Evolutionary conservation across 2,797 vertebrate genomes (phyloP), one percentile per base, ranked within the genome.

Genomic region (Hozukius guyotensis): DNA sequence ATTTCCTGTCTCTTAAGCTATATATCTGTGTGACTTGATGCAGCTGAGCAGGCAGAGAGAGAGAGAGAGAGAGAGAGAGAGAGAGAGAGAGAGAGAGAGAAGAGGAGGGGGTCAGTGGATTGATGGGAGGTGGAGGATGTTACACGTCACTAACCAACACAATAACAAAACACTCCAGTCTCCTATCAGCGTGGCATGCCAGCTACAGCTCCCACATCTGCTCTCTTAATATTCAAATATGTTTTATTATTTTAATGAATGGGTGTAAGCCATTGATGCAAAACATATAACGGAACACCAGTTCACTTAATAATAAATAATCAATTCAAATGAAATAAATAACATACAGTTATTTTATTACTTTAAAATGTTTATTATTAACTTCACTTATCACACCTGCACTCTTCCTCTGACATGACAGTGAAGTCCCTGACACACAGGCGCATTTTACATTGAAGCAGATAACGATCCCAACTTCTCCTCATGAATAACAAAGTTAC

Each of bases 101-200:
- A 78, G 65, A 64, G 69, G 36, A 64, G 84, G 36, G 77, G 63
- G 69, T 80, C 49, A 62, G 27, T 76, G 65, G 79, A 91, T 82
- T 77, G 82, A 83, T 82, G 78, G 62, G 77, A 87, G 83, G 82
- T 88, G 60, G 82, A 87, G 82, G 87, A 88, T 75, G 86, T 88
- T 90, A 80, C 88, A 93, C 90, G 90, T 95, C 94, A 94, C 94
- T 84, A 92, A 91, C 80, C 82, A 89, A 55, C 81, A 88, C 90
- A 94, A 95, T 75, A 95, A 95, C 94, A 95, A 95, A 90, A 93
- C 86, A 87, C 84, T 88, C 79, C 55, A 85, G 78, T 81, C 66
- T 83, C 76, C 59, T 72, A 87, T 87, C 83, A 85, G 80, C 72
- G 55, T 92, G 77, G 74, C 61, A 77, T 31, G 31, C 34, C 67